Percentiles rank a stretch among this genome's conserved stretches.
phyloP scores from a whole-genome alignment of 1,140 invertebrate species.

The Caenorhabditis tropicalis region DNA sequence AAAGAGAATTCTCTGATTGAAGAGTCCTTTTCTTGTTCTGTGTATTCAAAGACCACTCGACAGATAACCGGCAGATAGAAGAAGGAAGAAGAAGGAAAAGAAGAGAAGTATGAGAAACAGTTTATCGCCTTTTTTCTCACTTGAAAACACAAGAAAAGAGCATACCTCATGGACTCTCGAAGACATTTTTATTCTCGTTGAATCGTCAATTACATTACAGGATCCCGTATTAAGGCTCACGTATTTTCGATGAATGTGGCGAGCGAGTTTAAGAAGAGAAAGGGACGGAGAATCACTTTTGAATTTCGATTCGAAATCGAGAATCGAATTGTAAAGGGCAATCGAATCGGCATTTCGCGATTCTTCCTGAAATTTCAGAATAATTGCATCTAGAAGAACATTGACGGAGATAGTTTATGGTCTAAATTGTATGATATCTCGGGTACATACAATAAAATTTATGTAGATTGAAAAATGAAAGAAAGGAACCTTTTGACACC shows the following conservation, averaged over 20 bases:
- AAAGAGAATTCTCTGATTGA: neutral
- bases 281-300: conserved; percentile 3
- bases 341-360: conserved; percentile 35
- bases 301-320: conserved; percentile 21
- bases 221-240: conserved; percentile 10
- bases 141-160: neutral
- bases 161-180: conserved; percentile 17
- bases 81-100: too few species aligned
- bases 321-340: neutral
- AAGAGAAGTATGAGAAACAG: neutral
- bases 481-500: conserved; percentile 37
- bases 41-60: neutral
- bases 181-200: neutral
- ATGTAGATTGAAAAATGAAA: too few species aligned
- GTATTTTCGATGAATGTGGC: conserved; percentile 25
- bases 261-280: conserved; percentile 3
- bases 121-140: neutral
- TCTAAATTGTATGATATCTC: too few species aligned
- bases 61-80: neutral
- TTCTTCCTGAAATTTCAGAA: neutral
- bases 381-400: neutral
- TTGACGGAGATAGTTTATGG: too few species aligned
- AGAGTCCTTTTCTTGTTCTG: neutral
- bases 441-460: too few species aligned
- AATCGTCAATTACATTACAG: neutral